Conservation (phyloP, 2,888 invertebrate genomes). For the Brenthis hecate region DNA sequence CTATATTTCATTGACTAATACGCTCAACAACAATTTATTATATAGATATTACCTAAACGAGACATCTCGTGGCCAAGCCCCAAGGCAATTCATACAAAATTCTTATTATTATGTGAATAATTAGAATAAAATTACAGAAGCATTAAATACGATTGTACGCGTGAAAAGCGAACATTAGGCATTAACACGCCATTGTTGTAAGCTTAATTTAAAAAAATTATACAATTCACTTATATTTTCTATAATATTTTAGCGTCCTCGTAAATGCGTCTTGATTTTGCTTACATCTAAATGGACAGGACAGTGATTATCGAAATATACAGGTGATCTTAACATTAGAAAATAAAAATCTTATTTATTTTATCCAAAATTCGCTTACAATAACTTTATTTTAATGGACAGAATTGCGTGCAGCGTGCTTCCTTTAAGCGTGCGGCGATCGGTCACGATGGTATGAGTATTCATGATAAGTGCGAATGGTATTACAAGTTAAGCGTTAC, state of each 20-base stretch:
- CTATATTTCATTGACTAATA: conserved; percentile 46
- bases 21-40: conserved; percentile 49
- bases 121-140: conserved; percentile 31
- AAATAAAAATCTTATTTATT: conserved; percentile 57
- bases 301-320: conserved; percentile 68
- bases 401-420: conserved; percentile 79
- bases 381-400: conserved; percentile 75
- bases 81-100: conserved; percentile 43
- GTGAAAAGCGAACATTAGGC: conserved; percentile 32
- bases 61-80: conserved; percentile 42
- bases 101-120: conserved; percentile 27
- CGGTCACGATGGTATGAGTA: conserved; percentile 19
- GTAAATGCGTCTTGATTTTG: conserved; percentile 34
- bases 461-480: conserved; percentile 10
- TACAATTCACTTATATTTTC: conserved; percentile 3
- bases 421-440: conserved; percentile 55
- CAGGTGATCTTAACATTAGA: conserved; percentile 62
- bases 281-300: conserved; percentile 64
- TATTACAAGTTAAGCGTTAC: conserved; percentile 8
- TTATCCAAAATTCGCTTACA: conserved; percentile 61
- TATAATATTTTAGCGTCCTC: conserved; percentile 6
- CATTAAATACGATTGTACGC: conserved; percentile 31
- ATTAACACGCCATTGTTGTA: conserved; percentile 25
- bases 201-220: conserved; percentile 27
- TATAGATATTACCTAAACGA: conserved; percentile 41